Base-by-base conservation (phyloP, 2,113 vertebrate species). In the Megaptera novaeangliae region DNA sequence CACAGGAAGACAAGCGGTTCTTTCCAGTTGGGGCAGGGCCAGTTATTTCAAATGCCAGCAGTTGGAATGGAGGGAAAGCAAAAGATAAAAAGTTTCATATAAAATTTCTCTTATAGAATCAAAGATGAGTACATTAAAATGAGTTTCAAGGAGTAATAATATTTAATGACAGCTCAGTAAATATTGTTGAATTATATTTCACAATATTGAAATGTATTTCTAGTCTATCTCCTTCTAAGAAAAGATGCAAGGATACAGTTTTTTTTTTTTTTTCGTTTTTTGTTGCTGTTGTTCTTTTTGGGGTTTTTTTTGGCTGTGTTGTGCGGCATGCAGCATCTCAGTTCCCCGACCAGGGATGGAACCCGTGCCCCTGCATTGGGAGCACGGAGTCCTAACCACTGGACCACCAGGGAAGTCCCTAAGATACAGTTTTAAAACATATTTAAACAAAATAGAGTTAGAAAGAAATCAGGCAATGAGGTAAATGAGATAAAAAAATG, bases 1-100 rank as follows among this genome's bases (percentile, higher is more conserved):
- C 27, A 17, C 27, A 41, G 1, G 13, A 2, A 31, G 12, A 23
- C 31, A 34, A 20, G 86, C 1, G 0, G 4, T 27, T n/a, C 52
- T 69, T 46, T 18, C 44, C 7, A n/a, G 10, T 20, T 11, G 34
- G 21, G 8, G 9, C 21, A 31, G 3, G 46, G 0, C 20, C 25
- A 20, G n/a, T 15, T 72, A 41, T 46, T 86, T 81, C n/a, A 66
- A 41, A 87, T 21, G n/a, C 6, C 23, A 2, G 0, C 5, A 3
- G 44, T 29, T 49, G 23, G 46, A 78, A 91, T 8, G 20, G n/a
- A 87, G 36, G 57, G 13, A 44, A 14, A 59, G 27, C 10, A 23
- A 75, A 61, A 63, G 39, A 27, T 14, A 14, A 71, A 18, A 64
- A 3, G 9, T 59, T 63, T 81, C 21, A 7, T 3, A 18, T 29